Evolutionary conservation across 2,888 invertebrate species (phyloP).

Genomic region (Mayetiola destructor): DNA sequence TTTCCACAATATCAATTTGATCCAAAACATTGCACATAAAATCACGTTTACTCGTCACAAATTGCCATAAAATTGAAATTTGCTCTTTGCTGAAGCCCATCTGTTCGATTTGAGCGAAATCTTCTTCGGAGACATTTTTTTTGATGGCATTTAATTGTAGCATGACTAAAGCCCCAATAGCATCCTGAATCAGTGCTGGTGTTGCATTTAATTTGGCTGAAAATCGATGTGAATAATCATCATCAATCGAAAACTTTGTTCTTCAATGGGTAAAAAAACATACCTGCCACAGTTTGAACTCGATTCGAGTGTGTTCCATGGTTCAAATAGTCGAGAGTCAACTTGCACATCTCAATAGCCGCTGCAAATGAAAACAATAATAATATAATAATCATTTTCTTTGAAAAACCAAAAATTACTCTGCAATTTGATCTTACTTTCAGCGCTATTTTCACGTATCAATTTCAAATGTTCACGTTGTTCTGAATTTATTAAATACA

Average conservation of each 20-base stretch:
- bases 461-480: constrained; percentile 43
- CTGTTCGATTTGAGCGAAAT: constrained; percentile 23
- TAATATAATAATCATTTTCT: not conserved
- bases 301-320: constrained; percentile 45
- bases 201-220: constrained; percentile 39
- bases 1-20: constrained; percentile 28
- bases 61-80: constrained; percentile 29
- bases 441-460: constrained; percentile 38
- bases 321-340: constrained; percentile 44
- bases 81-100: constrained; percentile 26
- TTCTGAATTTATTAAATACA: constrained; percentile 23
- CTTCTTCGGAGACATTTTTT: constrained; percentile 38
- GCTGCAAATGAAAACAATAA: constrained; percentile 28
- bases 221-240: too few relatives aligned
- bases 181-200: constrained; percentile 36
- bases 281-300: constrained; percentile 38
- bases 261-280: too few relatives aligned
- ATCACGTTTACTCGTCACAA: constrained; percentile 28
- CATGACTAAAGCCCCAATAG: constrained; percentile 59
- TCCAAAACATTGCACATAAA: constrained; percentile 32
- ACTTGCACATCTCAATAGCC: constrained; percentile 47
- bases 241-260: too few relatives aligned
- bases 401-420: not conserved
- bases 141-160: constrained; percentile 56
- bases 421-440: constrained; percentile 31